phyloP scores from a whole-genome alignment of 2,888 invertebrate genomes.

The Formica aserva region DNA sequence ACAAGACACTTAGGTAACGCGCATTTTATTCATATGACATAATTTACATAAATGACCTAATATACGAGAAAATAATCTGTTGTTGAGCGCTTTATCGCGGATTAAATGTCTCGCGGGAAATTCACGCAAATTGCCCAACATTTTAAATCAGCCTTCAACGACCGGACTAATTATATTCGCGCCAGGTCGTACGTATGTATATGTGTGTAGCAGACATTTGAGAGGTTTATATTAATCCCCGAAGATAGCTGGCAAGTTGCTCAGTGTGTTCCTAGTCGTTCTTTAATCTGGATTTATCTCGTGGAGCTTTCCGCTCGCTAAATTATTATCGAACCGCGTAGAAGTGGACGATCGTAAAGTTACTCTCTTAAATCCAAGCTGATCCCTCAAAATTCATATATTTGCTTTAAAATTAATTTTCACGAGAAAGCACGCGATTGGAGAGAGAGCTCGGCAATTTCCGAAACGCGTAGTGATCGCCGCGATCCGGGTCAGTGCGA shows the following conservation, averaged over 20 bases:
- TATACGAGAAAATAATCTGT: background rate
- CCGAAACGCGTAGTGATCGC: background rate
- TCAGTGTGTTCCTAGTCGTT: conserved; percentile 79
- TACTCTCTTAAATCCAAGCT: background rate
- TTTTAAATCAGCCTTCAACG: conserved; percentile 80
- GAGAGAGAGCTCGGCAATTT: background rate
- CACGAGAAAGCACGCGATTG: background rate
- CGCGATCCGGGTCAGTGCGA: background rate
- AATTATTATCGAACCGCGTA: background rate
- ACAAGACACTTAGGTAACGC: background rate
- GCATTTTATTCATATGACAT: background rate
- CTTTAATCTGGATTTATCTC: conserved; percentile 58
- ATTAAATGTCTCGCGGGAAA: conserved; percentile 33
- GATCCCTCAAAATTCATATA: background rate
- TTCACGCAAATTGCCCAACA: conserved; percentile 68
- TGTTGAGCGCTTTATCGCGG: background rate
- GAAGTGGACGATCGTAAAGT: background rate
- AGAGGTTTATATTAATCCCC: conserved; percentile 84
- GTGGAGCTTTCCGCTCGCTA: conserved; percentile 26
- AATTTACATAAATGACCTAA: background rate
- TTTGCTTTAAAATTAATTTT: background rate
- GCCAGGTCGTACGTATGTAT: conserved; percentile 59
- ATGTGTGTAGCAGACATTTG: conserved; percentile 75
- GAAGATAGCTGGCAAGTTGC: conserved; percentile 79
- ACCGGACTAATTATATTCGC: conserved; percentile 83